Percentiles rank a stretch among this genome's conserved stretches.
Evolutionary conservation across 2,888 invertebrate species (phyloP).

Genomic region (Acronicta aceris): DNA sequence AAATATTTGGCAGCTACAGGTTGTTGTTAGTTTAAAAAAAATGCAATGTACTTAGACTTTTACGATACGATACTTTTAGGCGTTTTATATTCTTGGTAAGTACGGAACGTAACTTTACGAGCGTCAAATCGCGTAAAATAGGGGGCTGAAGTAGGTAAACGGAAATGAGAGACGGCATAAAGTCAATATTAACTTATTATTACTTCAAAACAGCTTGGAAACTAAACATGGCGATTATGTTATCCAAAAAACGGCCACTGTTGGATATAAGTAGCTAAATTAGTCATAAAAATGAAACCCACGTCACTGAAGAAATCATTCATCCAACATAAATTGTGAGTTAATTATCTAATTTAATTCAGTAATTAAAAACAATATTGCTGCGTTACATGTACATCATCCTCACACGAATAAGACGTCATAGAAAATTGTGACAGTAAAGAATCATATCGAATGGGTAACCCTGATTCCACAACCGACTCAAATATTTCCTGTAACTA

Average conservation of each 20-base stretch:
- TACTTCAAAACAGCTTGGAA: conserved; percentile 28
- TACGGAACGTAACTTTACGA: conserved; percentile 37
- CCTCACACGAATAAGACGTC: too few species aligned
- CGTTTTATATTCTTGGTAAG: conserved; percentile 38
- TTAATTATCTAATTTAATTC: too few species aligned
- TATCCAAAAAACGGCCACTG: too few species aligned
- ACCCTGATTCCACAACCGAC: background rate
- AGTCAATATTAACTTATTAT: conserved; percentile 39
- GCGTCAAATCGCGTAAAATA: conserved; percentile 48
- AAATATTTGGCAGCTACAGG: background rate
- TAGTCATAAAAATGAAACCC: too few species aligned
- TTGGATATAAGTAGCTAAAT: too few species aligned
- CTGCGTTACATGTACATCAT: too few species aligned
- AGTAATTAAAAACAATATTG: too few species aligned
- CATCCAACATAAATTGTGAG: too few species aligned
- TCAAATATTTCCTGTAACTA: conserved; percentile 43
- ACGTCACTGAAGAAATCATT: too few species aligned
- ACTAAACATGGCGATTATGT: background rate
- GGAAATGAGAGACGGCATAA: conserved; percentile 24
- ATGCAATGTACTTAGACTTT: conserved; percentile 11
- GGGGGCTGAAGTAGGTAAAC: conserved; percentile 29
- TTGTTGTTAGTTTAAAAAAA: conserved; percentile 5
- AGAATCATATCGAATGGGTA: conserved; percentile 11
- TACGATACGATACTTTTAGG: conserved; percentile 30
- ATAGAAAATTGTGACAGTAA: background rate